A percentile compares a stretch with the other conserved stretches of the same genome.
Evolutionary conservation across 1,140 invertebrate species (phyloP).

Genomic region (Drosophila asahinai): DNA sequence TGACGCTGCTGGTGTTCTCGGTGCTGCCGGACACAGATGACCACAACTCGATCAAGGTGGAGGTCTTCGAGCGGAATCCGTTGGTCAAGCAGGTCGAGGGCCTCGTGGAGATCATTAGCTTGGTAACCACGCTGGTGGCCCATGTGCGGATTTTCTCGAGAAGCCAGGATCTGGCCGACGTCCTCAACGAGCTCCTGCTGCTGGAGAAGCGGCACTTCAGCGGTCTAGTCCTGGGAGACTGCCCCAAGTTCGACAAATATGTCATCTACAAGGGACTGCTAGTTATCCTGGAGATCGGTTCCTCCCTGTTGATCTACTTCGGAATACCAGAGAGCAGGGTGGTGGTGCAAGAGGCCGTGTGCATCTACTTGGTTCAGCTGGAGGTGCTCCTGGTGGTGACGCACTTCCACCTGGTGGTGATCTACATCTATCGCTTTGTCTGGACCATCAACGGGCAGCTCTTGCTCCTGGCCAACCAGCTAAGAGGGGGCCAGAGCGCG

Average conservation of each 20-base stretch:
- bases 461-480: constrained; percentile 17
- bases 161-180: background rate
- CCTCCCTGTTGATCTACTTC: constrained; percentile 13
- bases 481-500: background rate
- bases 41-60: background rate
- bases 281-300: constrained; percentile 22
- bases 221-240: background rate
- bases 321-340: background rate
- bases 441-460: constrained; percentile 59
- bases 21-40: constrained; percentile 5
- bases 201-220: constrained; percentile 23
- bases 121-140: background rate
- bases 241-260: constrained; percentile 32
- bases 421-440: constrained; percentile 53
- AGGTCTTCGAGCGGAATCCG: constrained; percentile 39
- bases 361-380: background rate
- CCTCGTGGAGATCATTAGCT: background rate
- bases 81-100: background rate
- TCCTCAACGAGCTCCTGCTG: constrained; percentile 9
- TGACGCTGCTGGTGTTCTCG: background rate
- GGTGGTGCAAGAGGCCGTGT: background rate
- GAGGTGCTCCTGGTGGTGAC: constrained; percentile 1
- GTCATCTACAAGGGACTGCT: constrained; percentile 28
- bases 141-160: background rate
- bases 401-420: constrained; percentile 53